Conservation (phyloP, 2,888 invertebrate genomes). For the Bellardia bayeri region DNA sequence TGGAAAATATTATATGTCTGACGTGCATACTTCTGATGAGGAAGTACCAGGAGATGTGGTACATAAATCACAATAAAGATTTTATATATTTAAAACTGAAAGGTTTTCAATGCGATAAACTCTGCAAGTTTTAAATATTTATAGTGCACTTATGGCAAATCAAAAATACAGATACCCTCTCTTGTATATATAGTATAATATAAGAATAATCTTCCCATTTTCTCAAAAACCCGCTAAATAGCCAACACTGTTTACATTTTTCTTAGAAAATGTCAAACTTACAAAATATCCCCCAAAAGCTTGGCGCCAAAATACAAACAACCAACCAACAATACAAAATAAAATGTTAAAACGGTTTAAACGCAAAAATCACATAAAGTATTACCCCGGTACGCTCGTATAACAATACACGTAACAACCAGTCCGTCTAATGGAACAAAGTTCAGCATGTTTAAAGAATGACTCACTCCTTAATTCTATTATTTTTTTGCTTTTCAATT, state of each 20-base stretch:
- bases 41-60: too few relatives aligned
- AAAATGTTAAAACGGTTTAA: conserved; percentile 49
- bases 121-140: too few relatives aligned
- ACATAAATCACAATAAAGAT: too few relatives aligned
- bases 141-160: too few relatives aligned
- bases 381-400: conserved; percentile 20
- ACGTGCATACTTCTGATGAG: too few relatives aligned
- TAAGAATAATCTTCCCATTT: too few relatives aligned
- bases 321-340: not conserved
- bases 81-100: too few relatives aligned
- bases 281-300: conserved; percentile 52
- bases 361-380: conserved; percentile 40
- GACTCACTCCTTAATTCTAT: conserved; percentile 58
- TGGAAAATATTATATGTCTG: too few relatives aligned
- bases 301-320: conserved; percentile 67
- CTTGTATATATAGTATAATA: too few relatives aligned
- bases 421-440: conserved; percentile 70
- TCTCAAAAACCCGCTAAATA: conserved; percentile 23
- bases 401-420: conserved; percentile 38
- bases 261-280: conserved; percentile 65
- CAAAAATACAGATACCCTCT: too few relatives aligned
- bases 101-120: too few relatives aligned
- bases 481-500: not conserved
- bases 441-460: conserved; percentile 69
- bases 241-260: conserved; percentile 43